These are phyloP conservation scores for Pomatorhinus ruficollis DNA, from an alignment of 2,113 vertebrate species.

Conservation along the genomic window DNA sequence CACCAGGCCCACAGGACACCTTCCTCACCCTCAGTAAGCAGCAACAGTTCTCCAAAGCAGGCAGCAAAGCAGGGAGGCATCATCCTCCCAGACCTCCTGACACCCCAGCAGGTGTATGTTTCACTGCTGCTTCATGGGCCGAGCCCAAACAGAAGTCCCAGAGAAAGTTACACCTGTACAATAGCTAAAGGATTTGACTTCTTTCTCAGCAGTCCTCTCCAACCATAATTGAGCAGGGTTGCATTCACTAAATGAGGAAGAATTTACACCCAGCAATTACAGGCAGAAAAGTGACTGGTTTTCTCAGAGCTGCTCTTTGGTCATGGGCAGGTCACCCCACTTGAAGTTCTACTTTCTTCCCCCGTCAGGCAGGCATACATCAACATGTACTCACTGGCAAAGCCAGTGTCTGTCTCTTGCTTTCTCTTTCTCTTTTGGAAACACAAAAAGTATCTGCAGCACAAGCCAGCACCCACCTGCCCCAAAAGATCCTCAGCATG, in stretches of 20 bases:
- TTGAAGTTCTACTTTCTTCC: neutral
- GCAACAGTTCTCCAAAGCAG: neutral
- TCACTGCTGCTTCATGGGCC: accelerated
- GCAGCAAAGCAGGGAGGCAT: neutral
- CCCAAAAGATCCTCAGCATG: neutral
- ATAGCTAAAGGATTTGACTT: neutral
- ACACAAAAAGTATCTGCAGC: neutral
- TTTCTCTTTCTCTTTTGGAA: neutral
- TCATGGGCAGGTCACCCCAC: neutral
- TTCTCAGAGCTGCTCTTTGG: neutral
- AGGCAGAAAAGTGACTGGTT: neutral
- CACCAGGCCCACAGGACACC: neutral
- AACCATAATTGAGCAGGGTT: neutral
- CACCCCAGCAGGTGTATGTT: neutral
- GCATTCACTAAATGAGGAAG: accelerated
- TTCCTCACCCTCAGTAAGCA: neutral
- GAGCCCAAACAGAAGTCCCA: neutral
- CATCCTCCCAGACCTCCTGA: neutral
- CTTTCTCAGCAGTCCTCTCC: neutral
- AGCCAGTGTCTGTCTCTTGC: neutral
- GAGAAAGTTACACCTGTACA: neutral
- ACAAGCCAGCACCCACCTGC: neutral
- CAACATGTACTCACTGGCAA: neutral
- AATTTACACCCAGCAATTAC: neutral
- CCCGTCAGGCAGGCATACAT: neutral